Base-by-base conservation (phyloP, 2,797 vertebrate species). In the Ciconia nigra region DNA sequence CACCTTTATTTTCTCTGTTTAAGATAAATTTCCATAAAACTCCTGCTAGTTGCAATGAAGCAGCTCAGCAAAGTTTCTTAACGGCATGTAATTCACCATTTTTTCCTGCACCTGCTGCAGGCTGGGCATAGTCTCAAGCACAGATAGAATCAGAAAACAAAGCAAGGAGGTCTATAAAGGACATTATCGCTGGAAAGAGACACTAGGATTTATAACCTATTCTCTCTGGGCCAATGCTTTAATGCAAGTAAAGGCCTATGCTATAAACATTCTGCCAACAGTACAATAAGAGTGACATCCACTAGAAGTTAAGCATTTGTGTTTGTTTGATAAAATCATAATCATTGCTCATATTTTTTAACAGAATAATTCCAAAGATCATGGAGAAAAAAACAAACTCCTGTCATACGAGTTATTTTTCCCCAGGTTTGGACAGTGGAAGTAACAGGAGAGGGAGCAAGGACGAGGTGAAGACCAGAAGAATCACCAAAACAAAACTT, bases 91-190 rank as follows among this genome's bases (percentile, higher is more conserved):
- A 87, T 76, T 94, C 67, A 85, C 81, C 24, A 29, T 37, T 42
- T 81, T 81, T 90, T 15, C 18, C 41, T 87, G 63, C 41, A 74
- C 47, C 78, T 89, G 63, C 69, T 96, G 9, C 71, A 85, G 59
- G 41, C 47, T 78, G 79, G 52, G 57, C 63, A 84, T 2, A 70
- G 44, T 76, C 59, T 87, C 71, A 84, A 89, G 69, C 55, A 87
- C 49, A 93, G 78, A 87, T 3, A 87, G 87, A 80, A 71, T 66
- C 35, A 94, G 39, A 94, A 95, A 87, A 83, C 62, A 94, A 86
- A 74, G 39, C 62, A 89, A 92, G 49, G 33, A 87, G 80, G 76
- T 86, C 72, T 94, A 46, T 39, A 88, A 92, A 91, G 89, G 76
- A 77, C 72, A 65, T 85, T 91, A 77, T 83, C 92, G 65, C 76